Conservation (phyloP, 2,113 vertebrate genomes). For the Isichthys henryi region DNA sequence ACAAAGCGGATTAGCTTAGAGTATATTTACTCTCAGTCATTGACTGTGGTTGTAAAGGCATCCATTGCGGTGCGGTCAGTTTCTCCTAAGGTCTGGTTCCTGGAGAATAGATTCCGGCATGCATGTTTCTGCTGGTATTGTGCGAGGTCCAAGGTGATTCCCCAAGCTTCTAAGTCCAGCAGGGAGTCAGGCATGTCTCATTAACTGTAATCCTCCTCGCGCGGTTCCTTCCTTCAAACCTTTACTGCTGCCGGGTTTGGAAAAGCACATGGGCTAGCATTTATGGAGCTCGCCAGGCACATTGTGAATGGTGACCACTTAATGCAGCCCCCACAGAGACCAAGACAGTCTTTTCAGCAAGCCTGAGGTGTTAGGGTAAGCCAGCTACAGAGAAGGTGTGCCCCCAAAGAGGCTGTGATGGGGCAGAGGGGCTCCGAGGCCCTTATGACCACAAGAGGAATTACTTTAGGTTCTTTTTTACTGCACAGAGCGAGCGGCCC, state of each 20-base stretch:
- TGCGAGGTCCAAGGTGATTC: background rate
- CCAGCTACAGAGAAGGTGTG: background rate
- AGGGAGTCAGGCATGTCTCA: background rate
- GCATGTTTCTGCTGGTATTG: background rate
- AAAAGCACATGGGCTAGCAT: background rate
- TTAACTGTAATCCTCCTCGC: background rate
- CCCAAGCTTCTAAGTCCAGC: background rate
- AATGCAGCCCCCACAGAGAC: background rate
- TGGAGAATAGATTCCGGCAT: background rate
- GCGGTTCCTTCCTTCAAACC: background rate
- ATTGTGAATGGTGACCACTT: background rate
- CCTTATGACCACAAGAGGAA: background rate
- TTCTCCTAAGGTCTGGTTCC: background rate
- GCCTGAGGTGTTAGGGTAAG: background rate
- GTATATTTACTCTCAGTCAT: background rate
- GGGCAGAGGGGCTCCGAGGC: background rate
- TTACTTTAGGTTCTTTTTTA: background rate
- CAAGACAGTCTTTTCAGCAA: background rate
- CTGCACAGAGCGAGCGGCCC: background rate
- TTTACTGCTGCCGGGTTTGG: background rate
- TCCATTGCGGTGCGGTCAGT: background rate
- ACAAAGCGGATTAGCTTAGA: background rate
- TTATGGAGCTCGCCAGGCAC: background rate
- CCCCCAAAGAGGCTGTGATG: background rate
- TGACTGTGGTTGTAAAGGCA: background rate